Base-by-base conservation (phyloP, 2,888 invertebrate genomes). In the Epinotia bilunana region DNA sequence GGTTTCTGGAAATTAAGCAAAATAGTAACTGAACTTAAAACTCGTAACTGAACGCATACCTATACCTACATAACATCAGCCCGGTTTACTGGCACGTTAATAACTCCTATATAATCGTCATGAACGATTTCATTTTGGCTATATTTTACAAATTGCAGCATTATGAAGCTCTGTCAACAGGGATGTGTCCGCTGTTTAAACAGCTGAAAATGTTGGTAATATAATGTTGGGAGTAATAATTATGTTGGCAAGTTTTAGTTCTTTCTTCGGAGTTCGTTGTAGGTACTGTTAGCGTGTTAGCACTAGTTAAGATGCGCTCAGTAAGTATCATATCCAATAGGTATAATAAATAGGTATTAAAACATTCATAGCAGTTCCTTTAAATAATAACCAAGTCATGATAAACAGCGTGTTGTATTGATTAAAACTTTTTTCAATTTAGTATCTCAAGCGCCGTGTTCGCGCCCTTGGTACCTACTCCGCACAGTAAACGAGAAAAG, bases 401-500 rank as follows among this genome's bases (percentile, higher is more conserved):
- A 60, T 58, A 57, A 39, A 39, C 39, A 39, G 9, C 39, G 39
- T 39, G 60, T 23, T 28, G 16, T 7, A 64, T 7, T n/a, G 9
- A 33, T 55, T 5, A 39, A 4, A 55, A 65, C 65, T 33, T 33
- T 57, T 68, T 46, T 68, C 57, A 39, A 58, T 68, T 43, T 46
- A 46, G 12, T 43, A 23, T 39, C 1, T 43, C 20, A 33, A 28
- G 28, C 64, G 18, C 60, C 28, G 28, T 67, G 64, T 72, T 60
- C 20, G 11, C 49, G 20, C 72, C 60, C 49, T 33, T 16, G n/a
- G 13, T 64, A 16, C 46, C 11, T 20, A 39, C 18, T 28, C 9
- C 46, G 58, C 11, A 18, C n/a, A 12, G 49, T 58, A 53, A 67
- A 73, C 65, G 67, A 61, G 73, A 73, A 73, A 73, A 73, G 60